These are phyloP conservation scores for Sinosuthora webbiana DNA, from an alignment of 2,113 vertebrate species.

Conservation along the genomic window DNA sequence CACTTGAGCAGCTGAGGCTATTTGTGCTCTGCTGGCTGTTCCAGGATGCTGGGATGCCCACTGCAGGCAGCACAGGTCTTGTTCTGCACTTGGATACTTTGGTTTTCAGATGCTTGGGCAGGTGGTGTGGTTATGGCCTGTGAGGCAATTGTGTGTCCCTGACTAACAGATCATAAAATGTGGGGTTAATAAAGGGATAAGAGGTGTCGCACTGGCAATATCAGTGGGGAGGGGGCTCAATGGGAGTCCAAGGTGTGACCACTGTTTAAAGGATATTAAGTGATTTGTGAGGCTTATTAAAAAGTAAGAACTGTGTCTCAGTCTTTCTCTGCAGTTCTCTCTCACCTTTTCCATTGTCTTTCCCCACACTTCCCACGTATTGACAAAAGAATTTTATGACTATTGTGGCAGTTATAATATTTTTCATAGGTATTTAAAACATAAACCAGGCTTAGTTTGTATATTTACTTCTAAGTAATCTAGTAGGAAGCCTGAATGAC, in stretches of 20 bases:
- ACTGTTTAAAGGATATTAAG: conserved; percentile 40
- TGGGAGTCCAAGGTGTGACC: background rate
- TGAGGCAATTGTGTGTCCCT: conserved; percentile 54
- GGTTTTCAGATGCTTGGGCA: conserved; percentile 36
- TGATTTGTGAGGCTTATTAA: conserved; percentile 54
- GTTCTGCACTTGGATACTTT: background rate
- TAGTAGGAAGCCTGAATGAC: background rate
- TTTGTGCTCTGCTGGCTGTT: background rate
- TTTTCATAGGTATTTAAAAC: background rate
- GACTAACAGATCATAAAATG: conserved; percentile 68
- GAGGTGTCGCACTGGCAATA: conserved; percentile 5
- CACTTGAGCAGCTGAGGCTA: background rate
- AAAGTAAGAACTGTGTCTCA: background rate
- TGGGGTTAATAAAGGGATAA: conserved; percentile 73
- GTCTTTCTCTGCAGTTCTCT: background rate
- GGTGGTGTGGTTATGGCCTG: conserved; percentile 60
- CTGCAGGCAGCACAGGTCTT: background rate
- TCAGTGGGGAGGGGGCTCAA: background rate
- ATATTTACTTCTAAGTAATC: background rate
- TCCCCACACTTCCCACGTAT: background rate
- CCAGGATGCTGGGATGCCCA: background rate
- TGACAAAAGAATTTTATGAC: background rate
- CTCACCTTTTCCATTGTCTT: background rate
- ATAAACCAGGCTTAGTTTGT: background rate
- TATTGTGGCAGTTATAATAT: background rate